Evolutionary conservation across 2,888 invertebrate species (phyloP).

Genomic region (Metallyticus violacea): DNA sequence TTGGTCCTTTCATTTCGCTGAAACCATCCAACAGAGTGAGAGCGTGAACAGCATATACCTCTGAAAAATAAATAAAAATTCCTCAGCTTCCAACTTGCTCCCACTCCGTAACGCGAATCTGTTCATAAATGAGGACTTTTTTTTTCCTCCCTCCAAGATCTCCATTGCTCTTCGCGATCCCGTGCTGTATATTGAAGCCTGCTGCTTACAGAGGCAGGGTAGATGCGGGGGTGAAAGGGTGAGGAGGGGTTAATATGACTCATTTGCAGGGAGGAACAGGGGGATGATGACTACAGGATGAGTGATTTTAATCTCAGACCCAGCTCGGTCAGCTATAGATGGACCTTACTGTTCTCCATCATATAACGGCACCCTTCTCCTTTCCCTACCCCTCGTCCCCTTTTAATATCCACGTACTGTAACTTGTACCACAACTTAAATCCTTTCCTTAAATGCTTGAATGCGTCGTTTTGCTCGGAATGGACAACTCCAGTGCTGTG

Average conservation of each 20-base stretch:
- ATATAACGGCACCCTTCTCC: not conserved
- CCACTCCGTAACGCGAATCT: not conserved
- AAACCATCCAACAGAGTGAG: not conserved
- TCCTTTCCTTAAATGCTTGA: not conserved
- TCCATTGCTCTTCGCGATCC: not conserved
- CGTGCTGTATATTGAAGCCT: not conserved
- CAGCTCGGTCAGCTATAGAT: not conserved
- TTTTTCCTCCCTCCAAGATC: not conserved
- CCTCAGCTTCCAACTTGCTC: not conserved
- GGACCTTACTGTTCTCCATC: not conserved
- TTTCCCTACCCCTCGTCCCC: not conserved
- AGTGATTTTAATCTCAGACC: not conserved
- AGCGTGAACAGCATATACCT: not conserved
- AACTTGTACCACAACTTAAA: not conserved
- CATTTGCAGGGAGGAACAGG: conserved; percentile 1
- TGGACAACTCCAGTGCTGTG: not conserved
- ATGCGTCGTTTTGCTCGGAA: not conserved
- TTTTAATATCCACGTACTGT: not conserved
- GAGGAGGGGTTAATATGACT: conserved; percentile 7
- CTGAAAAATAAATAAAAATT: not conserved
- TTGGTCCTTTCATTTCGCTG: not conserved
- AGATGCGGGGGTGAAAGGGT: not conserved
- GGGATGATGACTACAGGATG: not conserved
- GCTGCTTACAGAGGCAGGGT: not conserved
- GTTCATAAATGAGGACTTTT: not conserved